Evolutionary conservation across 2,113 vertebrate species (phyloP).

Genomic region (Heteronetta atricapilla): DNA sequence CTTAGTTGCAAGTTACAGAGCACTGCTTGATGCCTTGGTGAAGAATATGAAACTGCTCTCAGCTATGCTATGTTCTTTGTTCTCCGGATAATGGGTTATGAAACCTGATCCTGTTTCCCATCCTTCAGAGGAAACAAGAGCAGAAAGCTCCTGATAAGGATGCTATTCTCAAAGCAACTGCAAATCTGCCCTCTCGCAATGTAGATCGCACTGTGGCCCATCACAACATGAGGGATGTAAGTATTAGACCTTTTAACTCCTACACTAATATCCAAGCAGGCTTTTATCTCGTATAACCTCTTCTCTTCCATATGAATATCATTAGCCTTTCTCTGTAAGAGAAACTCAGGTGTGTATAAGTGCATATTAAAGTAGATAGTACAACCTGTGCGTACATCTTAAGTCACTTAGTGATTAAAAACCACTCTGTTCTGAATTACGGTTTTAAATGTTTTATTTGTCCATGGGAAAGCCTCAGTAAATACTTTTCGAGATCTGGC

Average conservation of each 20-base stretch:
- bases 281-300: not conserved
- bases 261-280: not conserved
- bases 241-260: not conserved
- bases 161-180: conserved; percentile 91
- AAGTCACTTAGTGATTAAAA: not conserved
- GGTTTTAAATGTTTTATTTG: not conserved
- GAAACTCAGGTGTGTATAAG: not conserved
- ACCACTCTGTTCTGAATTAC: not conserved
- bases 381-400: no score
- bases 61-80: not conserved
- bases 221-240: conserved; percentile 93
- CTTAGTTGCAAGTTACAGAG: not conserved
- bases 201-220: conserved; percentile 87
- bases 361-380: not conserved
- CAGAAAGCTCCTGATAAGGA: conserved; percentile 97
- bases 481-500: not conserved
- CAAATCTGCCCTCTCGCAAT: conserved; percentile 82
- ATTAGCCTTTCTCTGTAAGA: not conserved
- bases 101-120: not conserved
- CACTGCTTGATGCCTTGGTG: not conserved
- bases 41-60: not conserved
- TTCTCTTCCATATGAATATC: not conserved
- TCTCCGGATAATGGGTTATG: not conserved
- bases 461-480: not conserved
- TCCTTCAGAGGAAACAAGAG: conserved; percentile 90